Conservation (phyloP, 64 coral and sea anemone species). For the Actinia equina region DNA sequence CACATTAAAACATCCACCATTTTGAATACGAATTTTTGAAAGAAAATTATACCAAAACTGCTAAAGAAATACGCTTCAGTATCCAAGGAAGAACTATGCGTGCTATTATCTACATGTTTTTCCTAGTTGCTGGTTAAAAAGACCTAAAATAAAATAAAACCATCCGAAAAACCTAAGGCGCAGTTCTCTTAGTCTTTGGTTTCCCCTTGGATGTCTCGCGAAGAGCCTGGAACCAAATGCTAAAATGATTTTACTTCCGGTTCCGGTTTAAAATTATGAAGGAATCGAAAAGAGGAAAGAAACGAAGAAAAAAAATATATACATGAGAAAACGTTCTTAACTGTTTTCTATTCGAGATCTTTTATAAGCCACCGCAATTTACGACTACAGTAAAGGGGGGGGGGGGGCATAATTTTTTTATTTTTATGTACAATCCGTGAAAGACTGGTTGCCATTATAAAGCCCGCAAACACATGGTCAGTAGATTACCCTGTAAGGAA, state of each 20-base stretch:
- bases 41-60: not conserved
- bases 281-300: no score
- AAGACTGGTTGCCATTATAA: not conserved
- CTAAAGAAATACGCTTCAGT: not conserved
- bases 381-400: no score
- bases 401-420: not conserved
- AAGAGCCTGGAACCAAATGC: not conserved
- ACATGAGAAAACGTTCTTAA: no score
- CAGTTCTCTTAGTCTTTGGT: not conserved
- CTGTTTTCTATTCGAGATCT: no score
- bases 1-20: slow-evolving; percentile 28
- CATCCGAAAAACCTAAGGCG: not conserved
- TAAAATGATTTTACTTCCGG: not conserved
- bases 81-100: not conserved
- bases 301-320: no score
- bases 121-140: not conserved
- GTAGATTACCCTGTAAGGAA: not conserved
- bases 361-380: no score
- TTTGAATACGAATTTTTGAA: not conserved
- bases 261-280: not conserved
- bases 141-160: not conserved
- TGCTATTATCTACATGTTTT: not conserved
- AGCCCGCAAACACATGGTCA: not conserved
- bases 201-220: not conserved
- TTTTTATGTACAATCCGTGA: not conserved